Percentiles rank a stretch among this genome's conserved stretches.
Evolutionary conservation across 2,113 vertebrate species (phyloP).

Genomic region (Thalassarche chlororhynchos): DNA sequence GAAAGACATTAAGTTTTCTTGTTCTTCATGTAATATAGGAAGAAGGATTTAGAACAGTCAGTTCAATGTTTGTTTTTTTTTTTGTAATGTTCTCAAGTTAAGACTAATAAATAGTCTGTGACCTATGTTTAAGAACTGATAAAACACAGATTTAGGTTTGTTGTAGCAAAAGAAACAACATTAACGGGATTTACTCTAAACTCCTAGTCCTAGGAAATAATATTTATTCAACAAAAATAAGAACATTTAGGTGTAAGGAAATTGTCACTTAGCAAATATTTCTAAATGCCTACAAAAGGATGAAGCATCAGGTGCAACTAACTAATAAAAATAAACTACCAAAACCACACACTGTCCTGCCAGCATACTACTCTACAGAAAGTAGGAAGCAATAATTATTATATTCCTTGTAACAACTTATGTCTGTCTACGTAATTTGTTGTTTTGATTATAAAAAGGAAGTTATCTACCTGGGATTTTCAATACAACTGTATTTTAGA

Average conservation of each 20-base stretch:
- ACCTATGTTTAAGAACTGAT: not conserved
- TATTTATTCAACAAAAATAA: not conserved
- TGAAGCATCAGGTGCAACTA: not conserved
- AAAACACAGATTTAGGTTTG: not conserved
- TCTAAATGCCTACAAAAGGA: not conserved
- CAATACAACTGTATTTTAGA: not conserved
- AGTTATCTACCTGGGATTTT: not conserved
- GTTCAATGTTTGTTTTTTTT: not conserved
- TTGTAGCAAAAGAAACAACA: not conserved
- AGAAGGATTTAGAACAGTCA: not conserved
- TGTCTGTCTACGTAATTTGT: accelerated
- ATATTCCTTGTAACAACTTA: not conserved
- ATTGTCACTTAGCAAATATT: not conserved
- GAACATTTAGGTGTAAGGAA: not conserved
- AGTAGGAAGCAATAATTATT: not conserved
- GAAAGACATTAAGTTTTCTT: not conserved
- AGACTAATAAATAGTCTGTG: not conserved
- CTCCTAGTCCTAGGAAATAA: not conserved
- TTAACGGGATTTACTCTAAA: not conserved
- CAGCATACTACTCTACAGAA: not conserved
- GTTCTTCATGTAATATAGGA: not conserved
- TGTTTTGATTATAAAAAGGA: not conserved
- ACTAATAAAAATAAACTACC: not conserved
- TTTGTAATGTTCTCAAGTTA: not conserved
- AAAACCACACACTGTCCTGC: not conserved